Evolutionary conservation across 2,888 invertebrate species (phyloP).

Genomic region (Theretra japonica): DNA sequence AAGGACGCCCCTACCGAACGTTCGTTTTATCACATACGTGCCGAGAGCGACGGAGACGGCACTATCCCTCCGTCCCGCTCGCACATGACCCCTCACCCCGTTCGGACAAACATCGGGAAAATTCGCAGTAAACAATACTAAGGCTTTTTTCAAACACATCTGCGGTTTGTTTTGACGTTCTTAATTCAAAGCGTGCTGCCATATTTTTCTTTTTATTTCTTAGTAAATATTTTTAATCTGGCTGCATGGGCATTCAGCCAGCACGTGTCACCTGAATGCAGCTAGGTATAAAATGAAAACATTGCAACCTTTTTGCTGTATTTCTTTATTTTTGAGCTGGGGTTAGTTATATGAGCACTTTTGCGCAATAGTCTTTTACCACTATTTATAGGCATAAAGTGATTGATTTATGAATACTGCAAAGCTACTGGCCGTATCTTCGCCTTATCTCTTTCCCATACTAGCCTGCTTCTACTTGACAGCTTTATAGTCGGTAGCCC

Average conservation of each 20-base stretch:
- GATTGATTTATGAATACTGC: too few species aligned
- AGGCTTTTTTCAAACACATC: conserved; percentile 13
- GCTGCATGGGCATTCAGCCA: background rate
- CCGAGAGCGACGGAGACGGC: conserved; percentile 63
- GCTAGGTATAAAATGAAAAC: background rate
- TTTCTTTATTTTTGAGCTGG: background rate
- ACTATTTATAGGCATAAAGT: too few species aligned
- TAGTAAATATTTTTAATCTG: background rate
- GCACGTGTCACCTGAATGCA: background rate
- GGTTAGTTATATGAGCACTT: too few species aligned
- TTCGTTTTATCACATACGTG: conserved; percentile 79
- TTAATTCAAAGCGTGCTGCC: background rate
- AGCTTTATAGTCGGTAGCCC: too few species aligned
- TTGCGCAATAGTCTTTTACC: too few species aligned
- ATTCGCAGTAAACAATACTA: conserved; percentile 20
- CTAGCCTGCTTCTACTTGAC: too few species aligned
- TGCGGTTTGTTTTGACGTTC: conserved; percentile 9
- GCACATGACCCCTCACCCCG: conserved; percentile 4
- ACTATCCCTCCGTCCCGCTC: background rate
- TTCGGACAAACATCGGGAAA: conserved; percentile 25
- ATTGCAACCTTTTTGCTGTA: background rate
- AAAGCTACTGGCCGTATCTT: too few species aligned
- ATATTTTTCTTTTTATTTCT: background rate
- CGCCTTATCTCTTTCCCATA: too few species aligned
- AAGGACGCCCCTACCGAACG: conserved; percentile 78